Conservation (phyloP, 2,888 invertebrate genomes). For the Epinotia ramella region DNA sequence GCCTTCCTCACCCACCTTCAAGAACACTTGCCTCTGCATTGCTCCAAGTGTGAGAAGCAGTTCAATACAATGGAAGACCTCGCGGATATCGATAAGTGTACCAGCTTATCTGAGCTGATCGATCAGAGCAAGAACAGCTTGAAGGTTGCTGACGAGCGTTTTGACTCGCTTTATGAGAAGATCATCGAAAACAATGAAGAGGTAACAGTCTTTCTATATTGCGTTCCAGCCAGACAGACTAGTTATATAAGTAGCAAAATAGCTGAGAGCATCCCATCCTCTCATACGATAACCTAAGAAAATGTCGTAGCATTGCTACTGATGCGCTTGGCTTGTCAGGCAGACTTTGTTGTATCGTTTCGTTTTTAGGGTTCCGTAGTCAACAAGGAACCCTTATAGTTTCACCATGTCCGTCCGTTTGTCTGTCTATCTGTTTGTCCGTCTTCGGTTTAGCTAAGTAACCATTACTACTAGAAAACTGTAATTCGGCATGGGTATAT, state of each 20-base stretch:
- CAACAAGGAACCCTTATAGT: too few relatives aligned
- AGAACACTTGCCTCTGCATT: constrained; percentile 73
- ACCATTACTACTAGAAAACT: too few relatives aligned
- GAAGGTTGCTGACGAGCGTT: constrained; percentile 66
- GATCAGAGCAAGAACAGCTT: constrained; percentile 52
- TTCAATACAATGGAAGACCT: constrained; percentile 75
- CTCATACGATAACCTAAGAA: not conserved
- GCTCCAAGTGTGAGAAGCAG: constrained; percentile 71
- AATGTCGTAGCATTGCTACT: not conserved
- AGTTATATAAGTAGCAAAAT: not conserved
- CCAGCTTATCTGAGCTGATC: constrained; percentile 72
- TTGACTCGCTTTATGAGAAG: constrained; percentile 73
- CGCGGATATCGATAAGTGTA: constrained; percentile 68
- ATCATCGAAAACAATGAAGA: constrained; percentile 52
- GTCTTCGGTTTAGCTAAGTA: too few relatives aligned
- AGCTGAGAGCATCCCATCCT: not conserved
- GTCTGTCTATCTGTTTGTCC: not conserved
- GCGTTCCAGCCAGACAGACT: not conserved
- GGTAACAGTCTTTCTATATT: not conserved
- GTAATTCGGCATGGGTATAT: too few relatives aligned
- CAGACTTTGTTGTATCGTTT: too few relatives aligned
- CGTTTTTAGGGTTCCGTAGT: too few relatives aligned
- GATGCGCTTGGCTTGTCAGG: not conserved
- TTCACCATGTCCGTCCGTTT: too few relatives aligned
- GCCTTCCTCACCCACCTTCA: constrained; percentile 69